Evolutionary conservation across 2,888 invertebrate genomes (phyloP).

Genomic region (Sarcophaga subvicina): DNA sequence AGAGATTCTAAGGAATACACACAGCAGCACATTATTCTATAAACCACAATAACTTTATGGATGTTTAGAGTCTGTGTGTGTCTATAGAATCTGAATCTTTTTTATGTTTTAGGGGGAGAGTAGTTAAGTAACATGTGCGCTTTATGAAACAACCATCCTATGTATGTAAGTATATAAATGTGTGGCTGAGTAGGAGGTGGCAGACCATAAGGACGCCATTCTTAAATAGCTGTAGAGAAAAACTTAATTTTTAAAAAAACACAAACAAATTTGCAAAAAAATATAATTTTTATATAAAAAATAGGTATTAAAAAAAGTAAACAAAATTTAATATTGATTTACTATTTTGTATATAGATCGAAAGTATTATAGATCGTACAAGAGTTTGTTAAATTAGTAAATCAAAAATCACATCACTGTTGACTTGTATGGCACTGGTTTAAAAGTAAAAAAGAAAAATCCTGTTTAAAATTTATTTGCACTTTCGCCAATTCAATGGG

Average conservation of each 20-base stretch:
- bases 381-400: neutral
- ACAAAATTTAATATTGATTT: neutral
- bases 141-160: constrained; percentile 66
- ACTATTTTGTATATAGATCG: too few relatives aligned
- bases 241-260: constrained; percentile 76
- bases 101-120: neutral
- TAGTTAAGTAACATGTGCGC: constrained; percentile 51
- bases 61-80: neutral
- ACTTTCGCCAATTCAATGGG: too few relatives aligned
- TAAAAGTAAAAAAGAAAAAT: neutral
- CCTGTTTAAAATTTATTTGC: too few relatives aligned
- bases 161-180: constrained; percentile 60
- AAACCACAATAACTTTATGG: constrained; percentile 36
- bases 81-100: constrained; percentile 48
- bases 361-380: too few relatives aligned
- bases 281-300: constrained; percentile 19
- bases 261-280: constrained; percentile 70
- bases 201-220: constrained; percentile 73
- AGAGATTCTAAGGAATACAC: constrained; percentile 23
- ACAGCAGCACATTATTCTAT: constrained; percentile 60
- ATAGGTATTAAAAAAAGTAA: neutral
- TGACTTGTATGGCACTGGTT: neutral
- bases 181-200: constrained; percentile 57
- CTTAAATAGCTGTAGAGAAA: constrained; percentile 80
- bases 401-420: neutral